A percentile compares a stretch with the other conserved stretches of the same genome.
phyloP scores from a whole-genome alignment of 2,797 vertebrate species.

The Phylloscopus collybita region DNA sequence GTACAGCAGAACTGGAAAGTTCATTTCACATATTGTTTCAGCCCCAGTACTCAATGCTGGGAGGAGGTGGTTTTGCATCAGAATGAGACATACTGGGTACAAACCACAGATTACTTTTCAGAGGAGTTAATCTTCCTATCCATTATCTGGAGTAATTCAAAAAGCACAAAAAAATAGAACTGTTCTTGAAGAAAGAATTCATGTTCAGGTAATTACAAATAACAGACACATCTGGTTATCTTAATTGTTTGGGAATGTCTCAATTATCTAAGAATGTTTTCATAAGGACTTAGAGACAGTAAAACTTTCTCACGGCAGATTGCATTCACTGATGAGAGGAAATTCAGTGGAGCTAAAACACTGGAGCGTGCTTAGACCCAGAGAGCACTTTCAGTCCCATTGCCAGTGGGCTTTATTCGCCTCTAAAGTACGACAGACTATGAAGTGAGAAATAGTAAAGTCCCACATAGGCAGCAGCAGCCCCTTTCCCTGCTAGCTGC shows the following conservation, averaged over 20 bases:
- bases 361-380: constrained; percentile 55
- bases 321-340: constrained; percentile 75
- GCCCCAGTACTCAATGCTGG: constrained; percentile 65
- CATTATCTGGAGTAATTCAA: constrained; percentile 79
- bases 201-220: constrained; percentile 84
- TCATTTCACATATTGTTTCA: constrained; percentile 64
- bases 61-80: constrained; percentile 71
- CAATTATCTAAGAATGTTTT: constrained; percentile 81
- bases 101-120: constrained; percentile 68
- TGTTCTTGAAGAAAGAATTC: constrained; percentile 78
- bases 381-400: constrained; percentile 24
- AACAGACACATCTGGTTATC: constrained; percentile 83
- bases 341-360: constrained; percentile 65
- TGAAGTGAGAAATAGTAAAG: constrained; percentile 38
- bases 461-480: not conserved
- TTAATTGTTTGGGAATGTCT: constrained; percentile 84
- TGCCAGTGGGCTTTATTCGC: constrained; percentile 41
- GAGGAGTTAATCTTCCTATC: constrained; percentile 78
- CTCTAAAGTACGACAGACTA: not conserved
- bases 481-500: not conserved
- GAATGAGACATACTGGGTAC: constrained; percentile 68
- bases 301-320: constrained; percentile 78
- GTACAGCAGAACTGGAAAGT: constrained; percentile 19
- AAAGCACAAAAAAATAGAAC: constrained; percentile 76
- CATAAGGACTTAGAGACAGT: constrained; percentile 77